phyloP scores from a whole-genome alignment of 2,888 invertebrate genomes.

The Agapostemon virescens region DNA sequence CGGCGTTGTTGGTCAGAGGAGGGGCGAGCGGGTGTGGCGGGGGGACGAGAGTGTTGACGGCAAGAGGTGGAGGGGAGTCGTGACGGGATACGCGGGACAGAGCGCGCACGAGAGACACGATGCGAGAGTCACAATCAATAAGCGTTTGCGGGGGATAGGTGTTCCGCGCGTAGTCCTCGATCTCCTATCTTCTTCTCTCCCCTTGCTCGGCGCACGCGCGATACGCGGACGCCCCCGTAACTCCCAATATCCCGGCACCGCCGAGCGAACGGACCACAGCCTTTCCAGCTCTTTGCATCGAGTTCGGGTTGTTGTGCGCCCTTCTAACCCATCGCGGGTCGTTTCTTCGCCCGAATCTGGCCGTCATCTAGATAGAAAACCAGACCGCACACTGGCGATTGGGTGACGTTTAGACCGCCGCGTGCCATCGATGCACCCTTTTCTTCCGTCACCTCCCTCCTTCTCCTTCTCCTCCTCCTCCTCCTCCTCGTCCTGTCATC shows the following conservation, averaged over 20 bases:
- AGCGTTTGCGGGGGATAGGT: constrained; percentile 73
- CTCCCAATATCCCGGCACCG: constrained; percentile 45
- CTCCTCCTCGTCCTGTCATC: too few species aligned
- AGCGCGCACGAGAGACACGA: constrained; percentile 52
- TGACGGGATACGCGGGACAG: constrained; percentile 16
- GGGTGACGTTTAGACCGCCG: constrained; percentile 53
- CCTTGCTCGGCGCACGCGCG: constrained; percentile 64
- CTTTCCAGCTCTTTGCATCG: constrained; percentile 18
- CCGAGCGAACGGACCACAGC: too few species aligned
- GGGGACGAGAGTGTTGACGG: too few species aligned
- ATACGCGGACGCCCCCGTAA: constrained; percentile 46
- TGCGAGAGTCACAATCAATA: constrained; percentile 77
- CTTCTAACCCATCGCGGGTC: constrained; percentile 48
- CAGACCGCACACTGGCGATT: constrained; percentile 35
- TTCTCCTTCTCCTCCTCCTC: neutral
- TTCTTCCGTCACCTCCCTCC: constrained; percentile 21
- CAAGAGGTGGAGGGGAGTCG: neutral
- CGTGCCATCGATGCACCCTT: constrained; percentile 47
- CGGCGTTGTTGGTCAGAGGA: too few species aligned
- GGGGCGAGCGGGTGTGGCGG: too few species aligned
- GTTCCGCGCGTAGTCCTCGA: constrained; percentile 65
- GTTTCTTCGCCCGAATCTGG: constrained; percentile 33
- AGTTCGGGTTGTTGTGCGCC: constrained; percentile 14
- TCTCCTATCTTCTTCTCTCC: constrained; percentile 45
- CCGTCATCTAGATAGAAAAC: constrained; percentile 38